These are phyloP conservation scores for Baccha elongata DNA, from an alignment of 2,888 invertebrate genomes.

Conservation along the genomic window DNA sequence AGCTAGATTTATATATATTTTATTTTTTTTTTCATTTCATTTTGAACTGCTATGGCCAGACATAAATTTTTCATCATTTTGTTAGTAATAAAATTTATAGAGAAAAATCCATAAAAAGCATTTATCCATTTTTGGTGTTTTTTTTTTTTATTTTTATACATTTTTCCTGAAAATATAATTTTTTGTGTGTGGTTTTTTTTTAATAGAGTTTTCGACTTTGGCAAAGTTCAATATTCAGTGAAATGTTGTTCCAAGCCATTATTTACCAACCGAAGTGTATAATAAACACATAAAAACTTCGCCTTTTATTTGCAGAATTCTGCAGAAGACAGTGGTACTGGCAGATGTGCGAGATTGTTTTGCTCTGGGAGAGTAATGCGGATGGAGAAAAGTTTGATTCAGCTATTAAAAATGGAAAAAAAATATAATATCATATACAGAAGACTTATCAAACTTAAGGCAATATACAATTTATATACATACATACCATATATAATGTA, in stretches of 20 bases:
- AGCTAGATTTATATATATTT: conserved; percentile 21
- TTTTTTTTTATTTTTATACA: conserved; percentile 23
- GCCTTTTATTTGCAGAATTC: conserved; percentile 38
- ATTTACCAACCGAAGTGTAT: conserved; percentile 81
- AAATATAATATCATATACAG: neutral
- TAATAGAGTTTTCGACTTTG: conserved; percentile 60
- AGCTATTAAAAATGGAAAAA: neutral
- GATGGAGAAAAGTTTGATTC: conserved; percentile 20
- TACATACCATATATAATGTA: too few species aligned
- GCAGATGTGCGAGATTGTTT: conserved; percentile 18
- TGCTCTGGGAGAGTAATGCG: neutral
- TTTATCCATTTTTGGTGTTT: conserved; percentile 57
- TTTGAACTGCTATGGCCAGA: conserved; percentile 55
- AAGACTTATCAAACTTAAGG: neutral
- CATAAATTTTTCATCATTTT: conserved; percentile 70
- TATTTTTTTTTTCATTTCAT: conserved; percentile 6
- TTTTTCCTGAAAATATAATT: conserved; percentile 38
- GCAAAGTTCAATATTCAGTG: conserved; percentile 70
- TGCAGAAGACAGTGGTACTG: conserved; percentile 26
- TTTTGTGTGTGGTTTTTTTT: conserved; percentile 9
- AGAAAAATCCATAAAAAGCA: conserved; percentile 70
- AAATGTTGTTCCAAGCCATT: conserved; percentile 75
- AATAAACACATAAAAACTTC: conserved; percentile 80
- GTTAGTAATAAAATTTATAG: conserved; percentile 68
- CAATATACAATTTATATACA: too few species aligned